Base-by-base conservation (phyloP, 2,888 invertebrate species). In the Andricus curvator region DNA sequence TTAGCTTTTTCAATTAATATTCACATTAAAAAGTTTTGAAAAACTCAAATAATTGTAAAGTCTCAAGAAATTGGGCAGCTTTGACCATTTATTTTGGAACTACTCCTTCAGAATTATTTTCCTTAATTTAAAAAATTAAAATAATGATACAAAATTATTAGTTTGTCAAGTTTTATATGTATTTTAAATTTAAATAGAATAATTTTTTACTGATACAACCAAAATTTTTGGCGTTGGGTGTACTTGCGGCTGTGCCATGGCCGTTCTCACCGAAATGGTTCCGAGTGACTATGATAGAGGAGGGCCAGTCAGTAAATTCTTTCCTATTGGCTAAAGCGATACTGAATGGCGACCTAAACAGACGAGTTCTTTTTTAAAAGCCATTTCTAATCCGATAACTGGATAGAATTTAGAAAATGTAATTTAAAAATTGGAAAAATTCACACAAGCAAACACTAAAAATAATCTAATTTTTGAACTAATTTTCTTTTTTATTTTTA, bases 261-360 rank as follows among this genome's bases (percentile, higher is more conserved):
- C 74, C 51, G 74, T 74, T 74, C 74, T 74, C 74, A 60, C 74
- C 74, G 74, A 74, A 74, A 70, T 70, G 70, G 70, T 70, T 70
- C 70, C 51, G n/a, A 70, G 70, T 74, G 56, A 74, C 74, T 74
- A 74, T 74, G 56, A 74, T 60, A 74, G 56, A 74, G 74, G 74
- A 74, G 74, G 74, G 74, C 56, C 74, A 74, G n/a, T 60, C 15
- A 74, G 56, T 74, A 74, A 33, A 74, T 74, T 74, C 74, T 74
- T 74, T 74, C 56, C 74, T 74, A 74, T 74, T 74, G 56, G 74
- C n/a, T 74, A 74, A 74, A 56, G 20, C 74, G 74, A 29, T 15
- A 70, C 29, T 70, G 51, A 70, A 70, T 74, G 74, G 74, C 74
- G 56, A 22, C 74, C 74, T 56, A 56, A 74, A 37, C 29, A 74